Percentiles rank a stretch among this genome's conserved stretches.
phyloP scores from a whole-genome alignment of 2,113 vertebrate species.

The Hippocampus comes region DNA sequence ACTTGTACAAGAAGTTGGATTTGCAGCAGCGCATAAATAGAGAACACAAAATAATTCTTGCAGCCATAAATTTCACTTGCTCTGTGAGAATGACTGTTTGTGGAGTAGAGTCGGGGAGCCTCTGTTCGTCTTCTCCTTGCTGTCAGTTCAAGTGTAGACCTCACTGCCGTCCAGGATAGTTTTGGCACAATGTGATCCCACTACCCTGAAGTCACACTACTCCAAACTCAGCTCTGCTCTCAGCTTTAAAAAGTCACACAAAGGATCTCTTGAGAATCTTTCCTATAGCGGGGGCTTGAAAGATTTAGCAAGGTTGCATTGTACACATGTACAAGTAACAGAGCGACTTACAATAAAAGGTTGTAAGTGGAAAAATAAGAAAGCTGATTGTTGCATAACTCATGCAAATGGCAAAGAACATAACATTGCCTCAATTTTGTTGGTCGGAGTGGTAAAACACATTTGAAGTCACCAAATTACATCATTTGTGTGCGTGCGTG shows the following conservation, averaged over 20 bases:
- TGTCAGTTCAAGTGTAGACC: background rate
- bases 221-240: background rate
- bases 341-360: background rate
- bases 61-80: no score
- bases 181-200: no score
- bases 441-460: background rate
- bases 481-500: background rate
- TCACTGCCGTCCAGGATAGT: no score
- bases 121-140: background rate
- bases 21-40: background rate
- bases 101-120: no score
- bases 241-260: background rate
- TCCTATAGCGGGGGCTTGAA: no score
- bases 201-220: no score
- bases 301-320: no score
- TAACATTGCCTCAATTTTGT: background rate
- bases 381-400: background rate
- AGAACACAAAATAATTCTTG: no score
- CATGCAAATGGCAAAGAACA: background rate
- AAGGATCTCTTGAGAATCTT: no score
- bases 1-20: background rate
- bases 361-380: background rate
- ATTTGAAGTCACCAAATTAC: background rate
- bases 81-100: no score
- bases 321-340: background rate